Evolutionary conservation across 1,140 invertebrate species (phyloP).

Genomic region (Acyrthosiphon pisum): DNA sequence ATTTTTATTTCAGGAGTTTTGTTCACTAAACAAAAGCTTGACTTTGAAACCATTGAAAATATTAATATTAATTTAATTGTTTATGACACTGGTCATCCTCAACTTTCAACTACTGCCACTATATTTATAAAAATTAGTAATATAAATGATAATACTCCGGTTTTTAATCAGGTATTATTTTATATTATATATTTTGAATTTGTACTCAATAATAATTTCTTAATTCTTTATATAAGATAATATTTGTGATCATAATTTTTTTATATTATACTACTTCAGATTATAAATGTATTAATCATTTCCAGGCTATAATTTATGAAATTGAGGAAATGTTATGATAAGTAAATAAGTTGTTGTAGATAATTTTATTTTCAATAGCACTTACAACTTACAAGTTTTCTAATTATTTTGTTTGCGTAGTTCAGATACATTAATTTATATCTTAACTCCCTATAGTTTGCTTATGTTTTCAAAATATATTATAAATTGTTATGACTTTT

Average conservation of each 20-base stretch:
- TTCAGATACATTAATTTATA: background rate
- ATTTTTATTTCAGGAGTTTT: conserved; percentile 71
- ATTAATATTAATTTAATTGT: conserved; percentile 82
- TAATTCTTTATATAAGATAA: background rate
- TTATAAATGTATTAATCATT: background rate
- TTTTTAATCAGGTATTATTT: conserved; percentile 69
- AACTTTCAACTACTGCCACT: conserved; percentile 75
- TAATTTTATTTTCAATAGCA: background rate
- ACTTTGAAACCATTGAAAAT: conserved; percentile 80
- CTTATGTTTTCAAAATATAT: background rate
- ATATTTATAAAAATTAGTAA: conserved; percentile 82
- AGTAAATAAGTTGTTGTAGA: background rate
- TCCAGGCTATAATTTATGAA: background rate
- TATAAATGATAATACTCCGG: conserved; percentile 86
- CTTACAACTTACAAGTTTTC: background rate
- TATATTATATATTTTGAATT: background rate
- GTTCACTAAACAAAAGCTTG: conserved; percentile 77
- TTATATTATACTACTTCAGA: background rate
- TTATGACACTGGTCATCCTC: conserved; percentile 83
- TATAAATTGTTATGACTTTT: background rate
- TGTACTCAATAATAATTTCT: background rate
- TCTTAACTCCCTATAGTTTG: background rate
- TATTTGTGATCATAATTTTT: background rate
- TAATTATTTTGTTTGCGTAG: background rate
- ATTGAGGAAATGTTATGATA: background rate